Percentiles rank a stretch among this genome's conserved stretches.
These are phyloP conservation scores for Tridacna gigas DNA, from an alignment of 2,888 invertebrate species.

Conservation along the genomic window DNA sequence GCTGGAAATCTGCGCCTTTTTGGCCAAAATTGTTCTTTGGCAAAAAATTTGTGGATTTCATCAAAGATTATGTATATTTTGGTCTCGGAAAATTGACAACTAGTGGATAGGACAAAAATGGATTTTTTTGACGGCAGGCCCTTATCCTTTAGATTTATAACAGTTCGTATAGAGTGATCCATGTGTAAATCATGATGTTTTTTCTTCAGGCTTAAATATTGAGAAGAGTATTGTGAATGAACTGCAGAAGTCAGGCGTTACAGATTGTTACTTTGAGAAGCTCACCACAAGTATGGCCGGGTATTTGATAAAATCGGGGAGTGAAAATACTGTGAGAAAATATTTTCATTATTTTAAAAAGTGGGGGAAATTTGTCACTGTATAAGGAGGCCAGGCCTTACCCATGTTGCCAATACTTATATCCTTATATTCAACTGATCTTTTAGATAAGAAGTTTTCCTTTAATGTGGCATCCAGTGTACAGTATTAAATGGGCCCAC, in stretches of 20 bases:
- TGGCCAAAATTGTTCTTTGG: slow-evolving; percentile 3
- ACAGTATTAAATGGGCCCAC: slow-evolving; percentile 19
- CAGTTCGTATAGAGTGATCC: neutral
- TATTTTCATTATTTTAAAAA: slow-evolving; percentile 45
- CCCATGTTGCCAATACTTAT: slow-evolving; percentile 44
- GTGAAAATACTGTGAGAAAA: slow-evolving; percentile 46
- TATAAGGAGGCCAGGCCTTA: slow-evolving; percentile 12
- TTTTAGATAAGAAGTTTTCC: slow-evolving; percentile 41
- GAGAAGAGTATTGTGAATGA: slow-evolving; percentile 13
- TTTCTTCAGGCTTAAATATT: slow-evolving; percentile 20
- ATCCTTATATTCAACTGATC: slow-evolving; percentile 42
- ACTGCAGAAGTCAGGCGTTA: slow-evolving; percentile 13
- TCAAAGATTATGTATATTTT: neutral
- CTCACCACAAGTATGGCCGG: slow-evolving; percentile 30
- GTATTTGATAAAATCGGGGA: slow-evolving; percentile 25
- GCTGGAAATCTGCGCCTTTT: slow-evolving; percentile 19
- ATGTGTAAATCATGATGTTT: neutral
- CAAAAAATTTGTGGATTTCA: neutral
- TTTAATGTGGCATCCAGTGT: slow-evolving; percentile 33
- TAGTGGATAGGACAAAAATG: slow-evolving; percentile 13
- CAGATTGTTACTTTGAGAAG: neutral
- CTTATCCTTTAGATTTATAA: slow-evolving; percentile 14
- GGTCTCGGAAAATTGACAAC: slow-evolving; percentile 1
- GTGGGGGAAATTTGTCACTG: slow-evolving; percentile 40
- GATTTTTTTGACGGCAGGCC: slow-evolving; percentile 29